Conservation (phyloP, 30 jellyfish, hydroid and myxozoan genomes). For the Sanderia malayensis region DNA sequence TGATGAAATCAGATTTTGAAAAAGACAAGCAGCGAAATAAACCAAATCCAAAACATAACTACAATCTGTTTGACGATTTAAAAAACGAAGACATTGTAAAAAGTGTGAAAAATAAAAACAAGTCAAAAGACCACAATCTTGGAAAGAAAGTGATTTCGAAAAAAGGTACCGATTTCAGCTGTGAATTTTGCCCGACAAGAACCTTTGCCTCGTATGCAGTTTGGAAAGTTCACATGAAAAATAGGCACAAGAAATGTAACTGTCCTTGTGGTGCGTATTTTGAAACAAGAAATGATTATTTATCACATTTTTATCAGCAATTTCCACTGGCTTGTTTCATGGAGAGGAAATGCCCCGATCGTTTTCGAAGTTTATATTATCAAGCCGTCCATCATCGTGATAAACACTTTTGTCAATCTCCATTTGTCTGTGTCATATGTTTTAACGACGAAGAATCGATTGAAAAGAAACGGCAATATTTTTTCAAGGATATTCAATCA, state of each 20-base stretch:
- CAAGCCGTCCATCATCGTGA: conserved; percentile 84
- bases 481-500: conserved; percentile 56
- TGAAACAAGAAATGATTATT: conserved; percentile 67
- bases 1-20: no score
- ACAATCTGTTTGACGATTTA: not conserved
- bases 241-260: conserved; percentile 77
- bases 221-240: conserved; percentile 69
- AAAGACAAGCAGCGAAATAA: no score
- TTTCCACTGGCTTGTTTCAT: conserved; percentile 81
- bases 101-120: not conserved
- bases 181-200: conserved; percentile 68
- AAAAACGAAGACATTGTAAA: not conserved
- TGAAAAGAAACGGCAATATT: conserved; percentile 5
- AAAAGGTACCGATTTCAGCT: conserved; percentile 19
- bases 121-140: not conserved
- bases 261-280: conserved; percentile 76
- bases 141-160: not conserved
- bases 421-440: conserved; percentile 69
- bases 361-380: conserved; percentile 76
- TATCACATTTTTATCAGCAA: conserved; percentile 61
- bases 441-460: conserved; percentile 11
- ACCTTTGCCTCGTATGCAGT: conserved; percentile 23
- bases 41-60: not conserved
- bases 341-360: conserved; percentile 88
- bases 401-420: conserved; percentile 60